phyloP scores from a whole-genome alignment of 2,797 vertebrate genomes.

The Rhinoraja longicauda region DNA sequence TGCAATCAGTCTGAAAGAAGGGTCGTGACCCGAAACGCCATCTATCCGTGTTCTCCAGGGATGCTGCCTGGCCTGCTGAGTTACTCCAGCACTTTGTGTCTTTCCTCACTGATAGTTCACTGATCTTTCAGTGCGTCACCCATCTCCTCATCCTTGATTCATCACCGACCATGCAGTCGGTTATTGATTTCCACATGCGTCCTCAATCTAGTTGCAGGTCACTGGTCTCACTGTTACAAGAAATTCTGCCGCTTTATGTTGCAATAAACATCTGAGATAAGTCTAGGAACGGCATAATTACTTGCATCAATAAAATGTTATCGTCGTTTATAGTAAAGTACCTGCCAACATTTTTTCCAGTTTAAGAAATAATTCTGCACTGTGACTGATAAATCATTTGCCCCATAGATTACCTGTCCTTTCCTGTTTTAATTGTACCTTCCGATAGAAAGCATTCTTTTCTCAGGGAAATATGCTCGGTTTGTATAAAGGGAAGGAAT shows the following conservation, averaged over 20 bases:
- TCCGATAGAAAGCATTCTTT: neutral
- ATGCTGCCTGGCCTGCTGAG: too few relatives aligned
- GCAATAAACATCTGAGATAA: neutral
- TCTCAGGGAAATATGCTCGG: neutral
- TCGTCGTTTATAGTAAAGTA: neutral
- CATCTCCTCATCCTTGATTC: neutral
- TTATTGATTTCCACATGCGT: too few relatives aligned
- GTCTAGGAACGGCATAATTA: neutral
- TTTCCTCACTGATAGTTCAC: too few relatives aligned
- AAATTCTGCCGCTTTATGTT: neutral
- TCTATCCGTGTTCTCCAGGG: too few relatives aligned
- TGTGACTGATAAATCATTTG: neutral
- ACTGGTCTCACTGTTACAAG: neutral
- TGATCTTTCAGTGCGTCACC: neutral
- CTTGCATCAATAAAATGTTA: neutral
- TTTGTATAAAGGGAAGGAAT: conserved; percentile 2
- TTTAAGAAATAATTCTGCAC: neutral
- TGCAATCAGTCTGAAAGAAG: too few relatives aligned
- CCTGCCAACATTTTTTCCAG: too few relatives aligned
- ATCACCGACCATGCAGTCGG: too few relatives aligned
- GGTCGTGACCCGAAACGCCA: too few relatives aligned
- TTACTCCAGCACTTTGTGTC: too few relatives aligned
- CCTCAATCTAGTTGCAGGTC: too few relatives aligned
- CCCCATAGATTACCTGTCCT: neutral
- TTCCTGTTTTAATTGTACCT: neutral